Base-by-base conservation (phyloP, 2,113 vertebrate genomes). In the Hystrix brachyura region DNA sequence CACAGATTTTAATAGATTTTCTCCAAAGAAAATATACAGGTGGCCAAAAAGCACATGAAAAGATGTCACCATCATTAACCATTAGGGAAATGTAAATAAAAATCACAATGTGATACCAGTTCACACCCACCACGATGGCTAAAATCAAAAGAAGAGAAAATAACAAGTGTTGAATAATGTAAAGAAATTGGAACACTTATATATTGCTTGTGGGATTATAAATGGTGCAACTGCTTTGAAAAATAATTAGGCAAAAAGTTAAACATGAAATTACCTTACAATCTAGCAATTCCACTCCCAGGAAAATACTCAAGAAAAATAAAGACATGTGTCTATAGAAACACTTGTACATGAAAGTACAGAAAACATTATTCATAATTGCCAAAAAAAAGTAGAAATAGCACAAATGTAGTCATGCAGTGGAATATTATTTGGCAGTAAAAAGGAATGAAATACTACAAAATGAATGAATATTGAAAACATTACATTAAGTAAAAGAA, bases 61-160 rank as follows among this genome's bases (percentile, higher is more conserved):
- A 89, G 53, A 80, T 72, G 23, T 6, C 87, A 90, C 13, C 34
- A 84, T 83, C n/a, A 43, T 32, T 82, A 69, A 62, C 78, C 76
- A 62, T 87, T 67, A 90, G 23, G 51, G 57, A 90, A 92, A 95
- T 74, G 25, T 43, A 87, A 89, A 84, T 83, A 57, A 90, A 93
- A 92, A 71, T 79, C 48, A 90, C 76, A 87, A 48, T 60, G n/a
- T 25, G 23, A 59, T 53, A 79, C 8, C 46, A 90, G 38, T 76
- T 90, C 43, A 80, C 8, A 72, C 32, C 64, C 19, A 74, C 51
- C 38, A 84, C 12, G 4, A 94, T 64, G 71, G 53, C 84, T 84
- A 84, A 92, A 96, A 81, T 79, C 60, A 55, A 95, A 94, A 96
- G 46, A 65, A 96, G 51, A 83, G 32, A 90, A 62, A 89, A 48